Evolutionary conservation across 23 tunicate genomes (phyloP), one percentile per base, ranked within the genome.

Genomic region (Oikopleura vanhoeffeni): DNA sequence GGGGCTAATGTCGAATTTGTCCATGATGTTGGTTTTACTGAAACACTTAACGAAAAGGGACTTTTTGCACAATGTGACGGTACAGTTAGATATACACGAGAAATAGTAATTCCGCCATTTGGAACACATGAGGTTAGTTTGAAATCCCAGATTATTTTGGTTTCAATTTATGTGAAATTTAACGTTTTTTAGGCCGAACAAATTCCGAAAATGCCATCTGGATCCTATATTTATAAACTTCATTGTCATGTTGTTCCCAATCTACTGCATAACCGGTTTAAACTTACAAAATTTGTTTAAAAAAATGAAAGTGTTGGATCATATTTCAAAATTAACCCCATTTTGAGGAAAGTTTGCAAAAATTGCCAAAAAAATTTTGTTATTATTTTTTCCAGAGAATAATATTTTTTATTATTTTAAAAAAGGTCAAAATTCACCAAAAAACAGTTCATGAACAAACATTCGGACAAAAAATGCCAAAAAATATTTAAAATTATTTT

Each of bases 221-320:
- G 79, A 13, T 13, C 34, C 34, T 71, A 18, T 30, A 71, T 71
- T 71, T 71, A 71, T 71, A 71, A 71, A 71, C 79, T 71, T 33
- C 79, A 71, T 38, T 71, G 79, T 71, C 79, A 71, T 30, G 79
- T 71, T 18, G 79, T 71, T 71, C 79, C 79, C 27, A 71, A 71
- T 18, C 79, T 38, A 13, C 27, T 24, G 27, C 4, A 32, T 71
- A 71, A 71, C 32, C 27, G 32, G 36, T 71, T 71, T 30, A 71
- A 71, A 71, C 79, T 71, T 13, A 49, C 64, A 24, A 49, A 49
- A 49, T 49, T 49, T 49, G 18, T 49, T 8, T 49, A 24, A 49
- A 49, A 49, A 49, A 49, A 49, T 24, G 13, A 24, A 13, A 49
- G 24, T 49, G 13, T 8, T 49, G 24, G 24, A 49, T 49, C 64